A percentile compares a stretch with the other conserved stretches of the same genome.
These are phyloP conservation scores for Papilio xuthus DNA, from an alignment of 1,140 invertebrate genomes.

Conservation along the genomic window DNA sequence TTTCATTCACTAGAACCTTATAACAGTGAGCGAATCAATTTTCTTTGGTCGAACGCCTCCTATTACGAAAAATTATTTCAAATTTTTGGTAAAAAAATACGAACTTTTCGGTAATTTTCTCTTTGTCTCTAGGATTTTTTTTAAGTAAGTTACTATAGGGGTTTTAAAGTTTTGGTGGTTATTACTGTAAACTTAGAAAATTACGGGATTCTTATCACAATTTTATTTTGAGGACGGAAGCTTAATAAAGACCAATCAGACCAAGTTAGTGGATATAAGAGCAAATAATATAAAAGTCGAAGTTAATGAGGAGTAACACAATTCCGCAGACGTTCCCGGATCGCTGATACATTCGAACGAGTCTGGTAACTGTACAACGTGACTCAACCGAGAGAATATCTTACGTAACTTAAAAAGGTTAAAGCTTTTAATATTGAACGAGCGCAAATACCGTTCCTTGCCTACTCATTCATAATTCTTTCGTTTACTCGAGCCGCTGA, in stretches of 20 bases:
- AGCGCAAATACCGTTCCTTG: slow-evolving; percentile 36
- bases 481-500: slow-evolving; percentile 32
- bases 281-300: background rate
- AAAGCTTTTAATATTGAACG: slow-evolving; percentile 36
- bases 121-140: no score
- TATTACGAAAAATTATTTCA: no score
- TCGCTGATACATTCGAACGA: slow-evolving; percentile 17
- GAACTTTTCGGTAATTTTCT: no score
- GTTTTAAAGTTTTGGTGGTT: no score
- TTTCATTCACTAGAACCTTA: background rate
- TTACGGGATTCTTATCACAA: no score
- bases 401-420: slow-evolving; percentile 35
- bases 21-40: background rate
- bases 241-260: no score
- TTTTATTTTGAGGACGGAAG: no score
- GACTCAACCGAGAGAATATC: slow-evolving; percentile 35
- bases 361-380: slow-evolving; percentile 30
- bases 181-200: no score
- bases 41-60: background rate
- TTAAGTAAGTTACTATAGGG: no score
- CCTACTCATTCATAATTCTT: slow-evolving; percentile 39
- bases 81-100: no score
- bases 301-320: slow-evolving; percentile 2
- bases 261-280: background rate
- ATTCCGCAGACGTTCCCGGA: background rate